Percentiles rank a stretch among this genome's conserved stretches.
phyloP scores from a whole-genome alignment of 2,888 invertebrate genomes.

The Xylocampa areola region DNA sequence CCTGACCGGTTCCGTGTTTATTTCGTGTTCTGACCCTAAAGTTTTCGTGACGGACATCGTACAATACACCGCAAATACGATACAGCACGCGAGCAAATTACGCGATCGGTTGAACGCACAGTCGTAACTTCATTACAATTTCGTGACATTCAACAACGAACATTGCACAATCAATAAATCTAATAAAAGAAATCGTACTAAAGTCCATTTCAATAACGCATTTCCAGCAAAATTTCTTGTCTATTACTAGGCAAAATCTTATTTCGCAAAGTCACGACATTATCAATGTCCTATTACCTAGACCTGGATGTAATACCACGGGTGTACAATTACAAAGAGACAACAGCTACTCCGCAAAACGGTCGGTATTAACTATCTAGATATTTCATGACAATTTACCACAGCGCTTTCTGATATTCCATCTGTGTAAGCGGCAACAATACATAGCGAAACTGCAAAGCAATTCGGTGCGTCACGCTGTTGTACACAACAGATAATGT shows the following conservation, averaged over 20 bases:
- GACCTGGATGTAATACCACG: constrained; percentile 68
- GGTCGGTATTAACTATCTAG: constrained; percentile 66
- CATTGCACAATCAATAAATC: constrained; percentile 70
- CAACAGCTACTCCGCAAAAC: constrained; percentile 70
- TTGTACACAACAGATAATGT: constrained; percentile 60
- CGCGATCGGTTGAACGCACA: constrained; percentile 77
- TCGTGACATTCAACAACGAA: constrained; percentile 72
- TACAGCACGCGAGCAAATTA: constrained; percentile 76
- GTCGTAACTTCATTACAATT: constrained; percentile 70
- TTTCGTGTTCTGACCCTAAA: constrained; percentile 77
- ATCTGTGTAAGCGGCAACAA: constrained; percentile 61
- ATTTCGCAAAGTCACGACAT: constrained; percentile 77
- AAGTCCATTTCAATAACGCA: constrained; percentile 68
- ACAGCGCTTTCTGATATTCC: constrained; percentile 69
- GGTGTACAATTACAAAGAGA: constrained; percentile 74
- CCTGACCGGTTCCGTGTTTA: constrained; percentile 74
- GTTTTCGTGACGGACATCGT: constrained; percentile 76
- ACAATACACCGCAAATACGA: constrained; percentile 62
- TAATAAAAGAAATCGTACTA: constrained; percentile 68
- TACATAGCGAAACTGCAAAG: constrained; percentile 61
- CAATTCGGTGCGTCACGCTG: constrained; percentile 64
- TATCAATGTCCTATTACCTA: constrained; percentile 72
- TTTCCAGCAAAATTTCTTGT: constrained; percentile 65
- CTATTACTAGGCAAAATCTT: constrained; percentile 70
- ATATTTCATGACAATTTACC: constrained; percentile 62